A percentile compares a stretch with the other conserved stretches of the same genome.
phyloP scores from a whole-genome alignment of 1,140 invertebrate species.

The Phortica variegata region DNA sequence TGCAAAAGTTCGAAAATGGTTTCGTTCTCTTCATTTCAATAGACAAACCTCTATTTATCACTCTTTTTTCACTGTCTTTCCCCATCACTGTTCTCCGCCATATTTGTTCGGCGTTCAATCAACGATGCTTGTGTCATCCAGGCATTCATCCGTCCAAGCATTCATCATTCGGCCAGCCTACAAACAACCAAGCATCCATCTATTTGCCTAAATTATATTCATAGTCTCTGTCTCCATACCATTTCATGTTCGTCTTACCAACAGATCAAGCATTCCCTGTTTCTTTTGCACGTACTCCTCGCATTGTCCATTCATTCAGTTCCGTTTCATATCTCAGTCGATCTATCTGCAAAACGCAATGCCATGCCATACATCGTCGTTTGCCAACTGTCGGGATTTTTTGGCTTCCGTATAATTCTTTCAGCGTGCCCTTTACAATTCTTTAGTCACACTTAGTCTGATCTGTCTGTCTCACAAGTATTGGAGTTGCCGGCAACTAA shows the following conservation, averaged over 20 bases:
- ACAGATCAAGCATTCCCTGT: too few relatives aligned
- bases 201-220: slow-evolving; percentile 55
- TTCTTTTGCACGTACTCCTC: too few relatives aligned
- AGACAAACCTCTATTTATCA: too few relatives aligned
- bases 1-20: too few relatives aligned
- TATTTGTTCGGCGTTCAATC: too few relatives aligned
- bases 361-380: slow-evolving; percentile 28
- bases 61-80: too few relatives aligned
- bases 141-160: slow-evolving; percentile 13
- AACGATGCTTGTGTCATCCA: too few relatives aligned
- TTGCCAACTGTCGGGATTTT: slow-evolving; percentile 43
- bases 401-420: slow-evolving; percentile 35
- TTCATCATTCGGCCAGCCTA: slow-evolving; percentile 5
- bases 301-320: too few relatives aligned
- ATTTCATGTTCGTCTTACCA: slow-evolving; percentile 49
- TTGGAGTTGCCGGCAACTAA: too few relatives aligned
- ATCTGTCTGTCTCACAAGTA: slow-evolving; percentile 11
- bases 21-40: too few relatives aligned
- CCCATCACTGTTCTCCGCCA: too few relatives aligned
- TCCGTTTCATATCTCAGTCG: slow-evolving; percentile 17
- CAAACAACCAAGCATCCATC: slow-evolving; percentile 28
- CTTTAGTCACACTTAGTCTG: slow-evolving; percentile 19
- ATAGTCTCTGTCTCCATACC: slow-evolving; percentile 48
- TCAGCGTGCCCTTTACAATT: slow-evolving; percentile 8
- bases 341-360: slow-evolving; percentile 13